phyloP scores from a whole-genome alignment of 2,797 vertebrate genomes.

The Rhincodon typus region DNA sequence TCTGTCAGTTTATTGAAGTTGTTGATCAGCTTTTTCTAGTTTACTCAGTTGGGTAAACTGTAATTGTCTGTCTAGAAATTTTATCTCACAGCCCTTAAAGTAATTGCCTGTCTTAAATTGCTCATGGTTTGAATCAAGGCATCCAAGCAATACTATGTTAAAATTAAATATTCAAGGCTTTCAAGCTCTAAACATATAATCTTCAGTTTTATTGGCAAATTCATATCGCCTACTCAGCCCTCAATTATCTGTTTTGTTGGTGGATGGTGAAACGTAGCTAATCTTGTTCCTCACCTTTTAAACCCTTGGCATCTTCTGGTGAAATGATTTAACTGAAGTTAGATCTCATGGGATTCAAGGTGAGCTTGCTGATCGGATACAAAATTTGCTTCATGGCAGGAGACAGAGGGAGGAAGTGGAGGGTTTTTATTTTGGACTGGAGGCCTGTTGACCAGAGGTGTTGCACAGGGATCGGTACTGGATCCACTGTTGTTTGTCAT shows the following conservation, averaged over 20 bases:
- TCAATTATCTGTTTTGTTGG: background rate
- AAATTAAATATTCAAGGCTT: background rate
- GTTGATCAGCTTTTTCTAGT: background rate
- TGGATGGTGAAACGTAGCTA: background rate
- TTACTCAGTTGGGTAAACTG: background rate
- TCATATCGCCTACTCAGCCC: background rate
- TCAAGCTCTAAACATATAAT: background rate
- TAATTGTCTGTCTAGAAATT: background rate
- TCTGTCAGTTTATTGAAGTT: background rate
- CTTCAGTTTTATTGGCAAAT: background rate
- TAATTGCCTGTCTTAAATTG: background rate
- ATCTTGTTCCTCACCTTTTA: background rate
- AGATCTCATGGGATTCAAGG: too few relatives aligned
- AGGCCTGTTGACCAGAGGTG: too few relatives aligned
- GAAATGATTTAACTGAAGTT: background rate
- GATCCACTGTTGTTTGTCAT: too few relatives aligned
- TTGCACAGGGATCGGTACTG: too few relatives aligned
- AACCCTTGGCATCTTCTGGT: background rate
- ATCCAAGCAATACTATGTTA: background rate
- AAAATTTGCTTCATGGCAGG: too few relatives aligned
- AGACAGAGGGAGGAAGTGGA: too few relatives aligned
- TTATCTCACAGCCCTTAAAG: background rate
- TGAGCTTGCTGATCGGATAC: too few relatives aligned
- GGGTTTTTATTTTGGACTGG: too few relatives aligned
- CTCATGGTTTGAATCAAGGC: background rate